These are phyloP conservation scores for Ia io DNA, from an alignment of 2,113 vertebrate species.

Conservation along the genomic window DNA sequence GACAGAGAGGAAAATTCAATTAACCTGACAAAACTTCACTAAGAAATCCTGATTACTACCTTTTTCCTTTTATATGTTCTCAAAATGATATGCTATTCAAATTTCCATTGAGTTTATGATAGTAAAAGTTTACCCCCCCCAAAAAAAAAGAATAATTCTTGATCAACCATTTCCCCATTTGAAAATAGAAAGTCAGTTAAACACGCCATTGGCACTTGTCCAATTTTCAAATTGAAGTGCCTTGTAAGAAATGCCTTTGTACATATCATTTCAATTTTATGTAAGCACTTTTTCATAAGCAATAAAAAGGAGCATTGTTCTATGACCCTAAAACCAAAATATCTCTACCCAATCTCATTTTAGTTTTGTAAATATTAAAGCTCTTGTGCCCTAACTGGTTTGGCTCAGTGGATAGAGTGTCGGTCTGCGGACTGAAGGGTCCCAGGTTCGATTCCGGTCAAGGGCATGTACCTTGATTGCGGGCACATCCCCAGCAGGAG, in stretches of 20 bases:
- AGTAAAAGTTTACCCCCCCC: background rate
- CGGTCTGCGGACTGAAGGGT: too few relatives aligned
- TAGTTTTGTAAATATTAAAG: constrained; percentile 20
- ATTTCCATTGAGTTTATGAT: constrained; percentile 38
- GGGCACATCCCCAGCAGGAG: too few relatives aligned
- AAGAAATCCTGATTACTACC: constrained; percentile 41
- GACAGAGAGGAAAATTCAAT: constrained; percentile 66
- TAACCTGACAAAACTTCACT: constrained; percentile 57
- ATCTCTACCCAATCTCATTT: background rate
- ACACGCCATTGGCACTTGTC: background rate
- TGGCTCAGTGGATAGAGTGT: too few relatives aligned
- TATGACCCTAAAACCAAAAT: background rate
- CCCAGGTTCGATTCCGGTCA: too few relatives aligned
- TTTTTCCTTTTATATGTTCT: constrained; percentile 33
- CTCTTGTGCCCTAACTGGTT: background rate
- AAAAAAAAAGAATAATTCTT: background rate
- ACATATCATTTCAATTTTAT: constrained; percentile 1
- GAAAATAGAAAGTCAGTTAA: constrained; percentile 16
- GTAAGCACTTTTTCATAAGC: background rate
- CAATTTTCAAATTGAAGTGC: background rate
- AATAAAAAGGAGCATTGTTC: background rate
- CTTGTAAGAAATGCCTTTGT: background rate
- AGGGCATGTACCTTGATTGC: too few relatives aligned
- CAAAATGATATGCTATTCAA: constrained; percentile 43
- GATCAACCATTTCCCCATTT: background rate